Conservation (phyloP, 2,113 vertebrate species). For the Channa argus region DNA sequence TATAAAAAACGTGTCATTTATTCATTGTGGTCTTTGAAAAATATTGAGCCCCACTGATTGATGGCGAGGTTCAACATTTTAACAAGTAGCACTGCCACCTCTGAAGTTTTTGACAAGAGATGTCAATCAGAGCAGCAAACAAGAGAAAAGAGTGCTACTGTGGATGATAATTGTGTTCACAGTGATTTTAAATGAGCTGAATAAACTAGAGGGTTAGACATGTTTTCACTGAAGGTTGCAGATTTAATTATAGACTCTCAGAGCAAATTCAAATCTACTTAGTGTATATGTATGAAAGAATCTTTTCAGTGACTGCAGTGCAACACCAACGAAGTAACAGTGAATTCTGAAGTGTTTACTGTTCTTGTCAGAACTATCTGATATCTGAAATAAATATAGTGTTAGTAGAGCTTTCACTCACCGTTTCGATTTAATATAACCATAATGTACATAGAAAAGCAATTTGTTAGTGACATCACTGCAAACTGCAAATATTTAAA, state of each 20-base stretch:
- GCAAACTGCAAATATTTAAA: no score
- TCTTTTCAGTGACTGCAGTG: background rate
- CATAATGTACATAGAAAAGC: no score
- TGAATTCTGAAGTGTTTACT: background rate
- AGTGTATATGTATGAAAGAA: background rate
- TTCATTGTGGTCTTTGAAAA: constrained; percentile 9
- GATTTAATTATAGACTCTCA: background rate
- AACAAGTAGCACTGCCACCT: constrained; percentile 21
- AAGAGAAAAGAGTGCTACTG: background rate
- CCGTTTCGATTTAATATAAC: no score
- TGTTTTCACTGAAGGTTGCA: background rate
- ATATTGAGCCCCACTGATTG: constrained; percentile 14
- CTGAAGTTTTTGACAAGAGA: constrained; percentile 12
- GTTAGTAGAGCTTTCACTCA: no score
- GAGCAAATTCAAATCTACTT: background rate
- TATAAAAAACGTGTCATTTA: constrained; percentile 16
- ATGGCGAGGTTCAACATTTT: constrained; percentile 19
- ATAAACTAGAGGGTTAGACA: background rate
- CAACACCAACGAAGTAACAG: background rate
- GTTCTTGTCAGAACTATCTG: background rate
- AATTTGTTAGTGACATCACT: no score
- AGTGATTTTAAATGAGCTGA: constrained; percentile 15
- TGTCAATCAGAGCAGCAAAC: constrained; percentile 8
- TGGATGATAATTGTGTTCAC: constrained; percentile 4
- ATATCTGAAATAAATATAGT: background rate